Conservation (phyloP, 2,797 vertebrate genomes). For the Antrozous pallidus region DNA sequence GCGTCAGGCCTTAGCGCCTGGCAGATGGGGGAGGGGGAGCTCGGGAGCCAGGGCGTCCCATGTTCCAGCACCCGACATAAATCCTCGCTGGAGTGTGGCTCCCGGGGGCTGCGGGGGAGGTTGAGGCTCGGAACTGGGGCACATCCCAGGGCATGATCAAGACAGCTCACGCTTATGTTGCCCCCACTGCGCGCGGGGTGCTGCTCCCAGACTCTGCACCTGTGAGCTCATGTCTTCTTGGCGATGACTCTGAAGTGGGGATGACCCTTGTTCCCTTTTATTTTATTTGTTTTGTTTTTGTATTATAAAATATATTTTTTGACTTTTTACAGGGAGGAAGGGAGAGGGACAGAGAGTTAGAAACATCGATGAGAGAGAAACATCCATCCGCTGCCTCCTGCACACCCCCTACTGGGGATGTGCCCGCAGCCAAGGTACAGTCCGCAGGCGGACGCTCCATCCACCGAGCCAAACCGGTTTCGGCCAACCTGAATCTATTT, state of each 20-base stretch:
- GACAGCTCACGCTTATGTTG: not conserved
- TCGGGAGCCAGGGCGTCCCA: too few species aligned
- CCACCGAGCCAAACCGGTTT: too few species aligned
- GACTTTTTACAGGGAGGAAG: too few species aligned
- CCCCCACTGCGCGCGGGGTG: not conserved
- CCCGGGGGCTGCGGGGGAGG: not conserved
- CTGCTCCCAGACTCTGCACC: not conserved
- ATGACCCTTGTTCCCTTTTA: not conserved
- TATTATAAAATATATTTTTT: too few species aligned
- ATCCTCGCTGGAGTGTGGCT: not conserved
- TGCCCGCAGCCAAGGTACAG: too few species aligned
- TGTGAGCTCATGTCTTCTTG: not conserved
- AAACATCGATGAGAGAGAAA: too few species aligned
- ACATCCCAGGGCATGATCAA: not conserved
- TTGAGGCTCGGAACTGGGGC: slow-evolving; percentile 62
- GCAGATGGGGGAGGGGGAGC: not conserved
- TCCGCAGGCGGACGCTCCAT: too few species aligned
- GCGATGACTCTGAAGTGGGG: not conserved
- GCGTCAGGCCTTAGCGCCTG: slow-evolving; percentile 49
- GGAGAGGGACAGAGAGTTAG: too few species aligned
- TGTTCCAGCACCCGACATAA: not conserved
- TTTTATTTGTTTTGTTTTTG: too few species aligned
- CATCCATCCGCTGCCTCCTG: too few species aligned
- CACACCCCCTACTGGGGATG: too few species aligned
- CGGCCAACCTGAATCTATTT: not conserved